These are phyloP conservation scores for Melinaea marsaeus DNA, from an alignment of 2,888 invertebrate genomes.

Conservation along the genomic window DNA sequence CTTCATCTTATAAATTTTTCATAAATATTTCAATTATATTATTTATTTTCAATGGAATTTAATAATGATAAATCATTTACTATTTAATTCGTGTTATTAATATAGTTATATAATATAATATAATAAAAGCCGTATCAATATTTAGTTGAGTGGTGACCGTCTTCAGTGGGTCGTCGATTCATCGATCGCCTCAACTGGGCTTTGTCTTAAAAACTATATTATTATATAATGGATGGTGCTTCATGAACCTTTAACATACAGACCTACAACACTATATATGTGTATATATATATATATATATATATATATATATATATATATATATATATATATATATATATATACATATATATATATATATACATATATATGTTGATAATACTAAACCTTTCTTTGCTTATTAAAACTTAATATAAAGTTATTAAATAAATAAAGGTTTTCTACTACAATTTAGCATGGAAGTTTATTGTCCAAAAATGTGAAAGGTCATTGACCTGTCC, in stretches of 20 bases:
- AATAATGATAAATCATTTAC: neutral
- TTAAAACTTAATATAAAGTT: too few species aligned
- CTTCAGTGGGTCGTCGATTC: constrained; percentile 56
- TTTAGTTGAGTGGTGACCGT: constrained; percentile 18
- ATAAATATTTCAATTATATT: too few species aligned
- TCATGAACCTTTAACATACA: too few species aligned
- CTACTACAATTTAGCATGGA: neutral
- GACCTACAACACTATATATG: neutral
- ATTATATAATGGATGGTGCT: constrained; percentile 7
- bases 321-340: neutral
- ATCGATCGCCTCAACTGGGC: constrained; percentile 44
- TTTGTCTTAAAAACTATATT: constrained; percentile 32
- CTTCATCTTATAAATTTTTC: too few species aligned
- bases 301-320: too few species aligned
- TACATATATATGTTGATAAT: neutral
- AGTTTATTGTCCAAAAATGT: neutral
- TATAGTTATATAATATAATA: neutral
- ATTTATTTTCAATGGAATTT: neutral
- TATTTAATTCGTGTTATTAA: neutral
- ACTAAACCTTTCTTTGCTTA: too few species aligned
- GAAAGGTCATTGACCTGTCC: constrained; percentile 5
- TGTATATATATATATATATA: neutral
- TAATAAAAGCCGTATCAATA: constrained; percentile 9
- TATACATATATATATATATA: too few species aligned
- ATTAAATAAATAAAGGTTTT: neutral